Evolutionary conservation across 2,888 invertebrate species (phyloP).

Genomic region (Panzeria rudis): DNA sequence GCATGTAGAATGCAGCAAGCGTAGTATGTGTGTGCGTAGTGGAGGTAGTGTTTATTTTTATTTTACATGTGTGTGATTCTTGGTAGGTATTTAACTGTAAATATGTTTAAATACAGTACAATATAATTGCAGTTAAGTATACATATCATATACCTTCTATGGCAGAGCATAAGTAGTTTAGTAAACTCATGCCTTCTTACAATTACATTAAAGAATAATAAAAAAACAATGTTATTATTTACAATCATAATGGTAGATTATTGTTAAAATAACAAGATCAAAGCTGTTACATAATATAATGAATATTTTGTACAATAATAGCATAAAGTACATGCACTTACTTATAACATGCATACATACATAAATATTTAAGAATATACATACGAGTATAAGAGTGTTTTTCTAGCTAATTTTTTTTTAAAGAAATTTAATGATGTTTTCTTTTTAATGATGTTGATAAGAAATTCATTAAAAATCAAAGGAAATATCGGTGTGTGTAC

Average conservation of each 20-base stretch:
- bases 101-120: slow-evolving; percentile 19
- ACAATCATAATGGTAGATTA: slow-evolving; percentile 50
- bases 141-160: background rate
- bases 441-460: too few relatives aligned
- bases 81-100: slow-evolving; percentile 10
- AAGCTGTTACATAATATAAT: slow-evolving; percentile 1
- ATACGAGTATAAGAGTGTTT: too few relatives aligned
- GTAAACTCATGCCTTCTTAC: slow-evolving; percentile 2
- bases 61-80: background rate
- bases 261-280: slow-evolving; percentile 11
- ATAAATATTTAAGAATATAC: too few relatives aligned
- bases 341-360: too few relatives aligned
- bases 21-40: background rate
- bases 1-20: too few relatives aligned
- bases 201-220: slow-evolving; percentile 12
- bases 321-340: background rate
- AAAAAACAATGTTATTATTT: slow-evolving; percentile 50
- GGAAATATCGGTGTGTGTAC: too few relatives aligned
- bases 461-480: too few relatives aligned
- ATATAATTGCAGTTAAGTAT: slow-evolving; percentile 30
- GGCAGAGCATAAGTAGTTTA: background rate
- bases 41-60: background rate
- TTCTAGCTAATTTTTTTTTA: too few relatives aligned
- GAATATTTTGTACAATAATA: background rate
- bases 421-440: too few relatives aligned